Conservation (phyloP, 2,113 vertebrate genomes). For the Centropus unirufus region DNA sequence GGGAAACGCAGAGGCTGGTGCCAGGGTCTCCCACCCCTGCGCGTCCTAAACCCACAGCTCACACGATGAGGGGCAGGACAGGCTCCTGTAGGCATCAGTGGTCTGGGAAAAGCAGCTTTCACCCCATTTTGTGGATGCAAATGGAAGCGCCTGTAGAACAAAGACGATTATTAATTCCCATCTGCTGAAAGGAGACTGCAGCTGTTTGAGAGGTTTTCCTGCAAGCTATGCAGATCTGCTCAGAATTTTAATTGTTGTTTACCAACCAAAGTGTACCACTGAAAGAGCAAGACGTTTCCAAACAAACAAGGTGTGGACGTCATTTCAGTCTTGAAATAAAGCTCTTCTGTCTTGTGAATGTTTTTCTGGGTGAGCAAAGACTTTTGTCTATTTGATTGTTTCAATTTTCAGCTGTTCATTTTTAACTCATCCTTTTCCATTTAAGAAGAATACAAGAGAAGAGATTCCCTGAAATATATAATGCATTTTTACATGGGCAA, state of each 20-base stretch:
- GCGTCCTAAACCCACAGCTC: conserved; percentile 22
- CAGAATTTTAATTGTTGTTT: conserved; percentile 74
- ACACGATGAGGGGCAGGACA: background rate
- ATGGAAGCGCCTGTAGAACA: conserved; percentile 67
- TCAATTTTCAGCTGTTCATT: background rate
- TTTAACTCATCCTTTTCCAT: conserved; percentile 6
- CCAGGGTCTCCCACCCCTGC: fast-evolving
- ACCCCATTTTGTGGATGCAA: conserved; percentile 56
- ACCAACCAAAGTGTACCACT: conserved; percentile 45
- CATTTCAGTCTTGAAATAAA: conserved; percentile 47
- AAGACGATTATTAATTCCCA: conserved; percentile 80
- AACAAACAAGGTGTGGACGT: conserved; percentile 44
- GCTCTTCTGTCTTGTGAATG: background rate
- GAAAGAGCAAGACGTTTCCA: conserved; percentile 54
- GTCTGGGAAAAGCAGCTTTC: conserved; percentile 50
- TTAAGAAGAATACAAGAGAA: background rate
- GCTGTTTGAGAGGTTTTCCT: conserved; percentile 71
- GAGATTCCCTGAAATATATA: background rate
- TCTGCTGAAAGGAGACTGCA: conserved; percentile 74
- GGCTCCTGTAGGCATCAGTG: conserved; percentile 38
- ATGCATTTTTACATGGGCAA: background rate
- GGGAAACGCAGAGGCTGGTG: background rate
- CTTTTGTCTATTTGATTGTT: background rate
- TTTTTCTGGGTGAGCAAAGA: background rate
- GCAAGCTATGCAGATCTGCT: conserved; percentile 74